Evolutionary conservation across 92 coral and sea anemone species (phyloP).

Genomic region (Micromussa lordhowensis): DNA sequence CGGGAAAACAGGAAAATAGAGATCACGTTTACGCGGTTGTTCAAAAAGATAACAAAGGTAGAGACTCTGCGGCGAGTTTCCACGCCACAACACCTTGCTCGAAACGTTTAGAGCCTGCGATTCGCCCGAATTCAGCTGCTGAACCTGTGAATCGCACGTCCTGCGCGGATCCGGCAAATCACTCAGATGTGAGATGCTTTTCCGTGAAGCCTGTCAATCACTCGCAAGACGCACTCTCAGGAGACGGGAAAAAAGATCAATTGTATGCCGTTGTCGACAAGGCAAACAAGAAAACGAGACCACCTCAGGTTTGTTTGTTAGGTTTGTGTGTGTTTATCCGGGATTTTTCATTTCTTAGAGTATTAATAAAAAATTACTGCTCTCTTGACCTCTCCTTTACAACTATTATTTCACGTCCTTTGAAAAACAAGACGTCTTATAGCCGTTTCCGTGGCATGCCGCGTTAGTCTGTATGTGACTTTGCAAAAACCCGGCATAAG

Average conservation of each 20-base stretch:
- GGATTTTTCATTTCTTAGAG: no score
- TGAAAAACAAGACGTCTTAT: no score
- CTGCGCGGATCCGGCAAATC: not conserved
- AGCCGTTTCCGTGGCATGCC: no score
- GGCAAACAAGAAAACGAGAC: not conserved
- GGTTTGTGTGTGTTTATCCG: no score
- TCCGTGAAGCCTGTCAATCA: not conserved
- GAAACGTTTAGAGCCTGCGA: no score
- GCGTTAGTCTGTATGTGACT: no score
- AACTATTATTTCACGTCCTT: no score
- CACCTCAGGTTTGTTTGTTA: not conserved
- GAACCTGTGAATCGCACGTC: not conserved
- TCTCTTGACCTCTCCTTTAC: no score
- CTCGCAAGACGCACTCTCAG: not conserved
- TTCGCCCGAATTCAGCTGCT: no score
- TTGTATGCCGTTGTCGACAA: conserved; percentile 5
- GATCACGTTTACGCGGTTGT: conserved; percentile 10
- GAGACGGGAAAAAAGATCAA: not conserved
- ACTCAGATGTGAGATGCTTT: not conserved
- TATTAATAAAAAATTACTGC: no score
- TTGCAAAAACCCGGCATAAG: no score
- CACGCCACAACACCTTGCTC: not conserved
- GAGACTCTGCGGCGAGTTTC: not conserved
- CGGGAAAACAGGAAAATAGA: not conserved
- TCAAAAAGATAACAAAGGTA: not conserved